These are phyloP conservation scores for Ellobius talpinus DNA, from an alignment of 2,113 vertebrate genomes.

Conservation along the genomic window DNA sequence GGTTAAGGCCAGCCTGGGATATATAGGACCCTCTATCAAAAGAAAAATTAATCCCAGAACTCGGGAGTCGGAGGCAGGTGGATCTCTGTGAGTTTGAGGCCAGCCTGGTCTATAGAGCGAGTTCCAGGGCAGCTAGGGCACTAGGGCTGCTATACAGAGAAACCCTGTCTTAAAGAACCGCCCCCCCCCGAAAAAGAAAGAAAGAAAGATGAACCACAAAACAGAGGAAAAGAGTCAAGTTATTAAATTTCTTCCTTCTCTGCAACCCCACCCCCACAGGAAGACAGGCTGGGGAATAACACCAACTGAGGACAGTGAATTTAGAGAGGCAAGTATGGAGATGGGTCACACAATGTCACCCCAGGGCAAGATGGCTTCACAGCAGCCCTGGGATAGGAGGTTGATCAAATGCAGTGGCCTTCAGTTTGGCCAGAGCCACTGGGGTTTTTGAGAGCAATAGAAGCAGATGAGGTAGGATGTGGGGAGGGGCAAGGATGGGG, in stretches of 20 bases:
- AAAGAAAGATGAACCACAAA: too few relatives aligned
- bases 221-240: not conserved
- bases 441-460: not conserved
- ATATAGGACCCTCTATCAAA: not conserved
- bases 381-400: not conserved
- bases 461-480: not conserved
- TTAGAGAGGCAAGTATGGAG: not conserved
- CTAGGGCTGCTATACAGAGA: too few relatives aligned
- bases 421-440: not conserved
- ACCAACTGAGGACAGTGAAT: too few relatives aligned
- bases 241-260: not conserved
- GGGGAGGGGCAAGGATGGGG: too few relatives aligned
- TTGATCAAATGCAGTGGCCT: not conserved
- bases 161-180: too few relatives aligned
- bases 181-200: too few relatives aligned
- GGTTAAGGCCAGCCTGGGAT: not conserved
- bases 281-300: not conserved
- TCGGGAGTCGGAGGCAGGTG: too few relatives aligned
- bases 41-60: not conserved
- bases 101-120: too few relatives aligned
- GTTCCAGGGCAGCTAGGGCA: too few relatives aligned
- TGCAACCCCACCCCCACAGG: accelerated
- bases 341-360: accelerated
- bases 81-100: not conserved
- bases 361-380: accelerated